Percentiles rank a stretch among this genome's conserved stretches.
phyloP scores from a whole-genome alignment of 1,140 invertebrate species.

The Dreissena rostriformis region DNA sequence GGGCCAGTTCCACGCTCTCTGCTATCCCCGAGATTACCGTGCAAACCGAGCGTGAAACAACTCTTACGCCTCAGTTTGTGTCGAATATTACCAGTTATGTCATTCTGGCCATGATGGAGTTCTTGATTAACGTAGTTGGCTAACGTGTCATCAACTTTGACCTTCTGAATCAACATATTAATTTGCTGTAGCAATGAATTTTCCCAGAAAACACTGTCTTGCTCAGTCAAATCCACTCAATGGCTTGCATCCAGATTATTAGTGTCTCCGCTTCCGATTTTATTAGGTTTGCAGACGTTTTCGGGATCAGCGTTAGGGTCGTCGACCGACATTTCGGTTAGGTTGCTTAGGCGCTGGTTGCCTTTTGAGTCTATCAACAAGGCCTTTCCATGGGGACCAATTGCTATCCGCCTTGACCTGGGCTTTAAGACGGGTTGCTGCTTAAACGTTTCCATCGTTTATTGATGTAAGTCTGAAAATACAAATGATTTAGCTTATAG shows the following conservation, averaged over 20 bases:
- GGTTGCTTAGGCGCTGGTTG: slow-evolving; percentile 5
- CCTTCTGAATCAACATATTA: slow-evolving; percentile 30
- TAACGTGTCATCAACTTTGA: slow-evolving; percentile 28
- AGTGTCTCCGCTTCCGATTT: not conserved
- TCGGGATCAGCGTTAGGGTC: not conserved
- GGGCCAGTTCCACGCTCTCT: not conserved
- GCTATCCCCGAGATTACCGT: not conserved
- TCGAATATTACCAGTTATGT: slow-evolving; percentile 15
- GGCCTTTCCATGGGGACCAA: slow-evolving; percentile 8
- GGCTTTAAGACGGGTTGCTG: not conserved
- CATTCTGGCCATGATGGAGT: not conserved
- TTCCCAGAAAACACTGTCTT: slow-evolving; percentile 7
- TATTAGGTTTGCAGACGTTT: not conserved
- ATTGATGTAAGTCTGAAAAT: too few relatives aligned
- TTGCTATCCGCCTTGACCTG: not conserved
- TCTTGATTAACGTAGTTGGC: slow-evolving; percentile 31
- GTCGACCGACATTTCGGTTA: not conserved
- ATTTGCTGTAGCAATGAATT: slow-evolving; percentile 33
- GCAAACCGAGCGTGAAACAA: not conserved
- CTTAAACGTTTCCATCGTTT: not conserved
- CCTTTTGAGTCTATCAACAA: slow-evolving; percentile 14
- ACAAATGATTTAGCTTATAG: too few relatives aligned
- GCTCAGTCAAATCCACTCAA: not conserved
- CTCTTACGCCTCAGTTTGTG: slow-evolving; percentile 7
- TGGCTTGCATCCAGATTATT: too few relatives aligned